A percentile compares a stretch with the other conserved stretches of the same genome.
Conservation (phyloP, 2,797 vertebrate species). For the Staurois parvus region DNA sequence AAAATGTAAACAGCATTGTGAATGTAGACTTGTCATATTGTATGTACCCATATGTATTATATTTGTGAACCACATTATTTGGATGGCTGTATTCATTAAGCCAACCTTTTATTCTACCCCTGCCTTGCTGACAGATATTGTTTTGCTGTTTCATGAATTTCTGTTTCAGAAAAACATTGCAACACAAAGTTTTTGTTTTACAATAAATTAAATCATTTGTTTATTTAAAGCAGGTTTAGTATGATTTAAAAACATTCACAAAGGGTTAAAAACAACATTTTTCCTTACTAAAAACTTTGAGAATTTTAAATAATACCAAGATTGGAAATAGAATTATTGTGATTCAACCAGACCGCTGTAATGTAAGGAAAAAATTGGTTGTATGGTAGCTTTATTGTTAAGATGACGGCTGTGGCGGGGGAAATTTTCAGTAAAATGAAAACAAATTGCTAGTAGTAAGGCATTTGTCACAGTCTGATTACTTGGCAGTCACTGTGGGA, state of each 20-base stretch:
- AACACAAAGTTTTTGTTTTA: background rate
- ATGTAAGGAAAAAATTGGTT: slow-evolving; percentile 10
- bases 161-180: background rate
- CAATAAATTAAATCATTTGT: background rate
- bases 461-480: slow-evolving; percentile 86
- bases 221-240: background rate
- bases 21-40: too few species aligned
- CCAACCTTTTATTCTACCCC: too few species aligned
- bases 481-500: slow-evolving; percentile 80
- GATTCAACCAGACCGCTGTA: slow-evolving; percentile 26
- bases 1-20: background rate
- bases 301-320: background rate
- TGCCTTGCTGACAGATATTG: background rate
- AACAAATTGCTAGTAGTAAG: slow-evolving; percentile 86
- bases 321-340: background rate
- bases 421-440: slow-evolving; percentile 83
- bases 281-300: background rate
- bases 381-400: slow-evolving; percentile 65
- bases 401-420: slow-evolving; percentile 69
- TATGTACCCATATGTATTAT: too few species aligned
- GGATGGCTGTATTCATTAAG: too few species aligned
- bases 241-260: background rate
- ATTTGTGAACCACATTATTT: too few species aligned
- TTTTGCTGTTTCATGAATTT: background rate
- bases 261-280: background rate